Evolutionary conservation across 92 coral and sea anemone species (phyloP).

Genomic region (Porites rus): DNA sequence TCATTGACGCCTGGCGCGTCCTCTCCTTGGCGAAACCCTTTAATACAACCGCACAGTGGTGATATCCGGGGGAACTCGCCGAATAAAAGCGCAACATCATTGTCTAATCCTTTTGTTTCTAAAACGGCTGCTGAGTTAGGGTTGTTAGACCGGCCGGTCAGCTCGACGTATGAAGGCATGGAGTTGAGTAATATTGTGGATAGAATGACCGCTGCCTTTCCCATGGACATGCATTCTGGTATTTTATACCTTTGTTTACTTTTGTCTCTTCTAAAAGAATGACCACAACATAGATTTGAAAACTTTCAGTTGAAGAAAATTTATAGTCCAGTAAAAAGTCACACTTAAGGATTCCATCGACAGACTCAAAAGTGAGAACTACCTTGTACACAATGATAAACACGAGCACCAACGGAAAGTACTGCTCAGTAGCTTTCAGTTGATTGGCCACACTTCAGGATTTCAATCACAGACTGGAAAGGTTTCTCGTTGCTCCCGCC

Average conservation of each 20-base stretch:
- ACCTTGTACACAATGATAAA: not conserved
- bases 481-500: not conserved
- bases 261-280: no score
- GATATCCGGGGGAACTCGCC: slow-evolving; percentile 23
- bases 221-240: slow-evolving; percentile 80
- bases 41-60: not conserved
- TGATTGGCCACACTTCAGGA: not conserved
- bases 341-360: not conserved
- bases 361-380: not conserved
- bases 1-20: slow-evolving; percentile 19
- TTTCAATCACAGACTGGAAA: not conserved
- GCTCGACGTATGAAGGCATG: slow-evolving; percentile 55
- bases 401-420: not conserved
- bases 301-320: not conserved
- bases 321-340: no score
- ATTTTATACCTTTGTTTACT: not conserved
- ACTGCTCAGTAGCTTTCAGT: not conserved
- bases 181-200: slow-evolving; percentile 81
- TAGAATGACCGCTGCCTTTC: slow-evolving; percentile 77
- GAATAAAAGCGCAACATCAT: not conserved
- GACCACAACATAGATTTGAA: not conserved
- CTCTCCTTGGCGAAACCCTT: slow-evolving; percentile 11
- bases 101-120: slow-evolving; percentile 23
- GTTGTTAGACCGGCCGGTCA: slow-evolving; percentile 26
- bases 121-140: slow-evolving; percentile 43